Percentiles rank a stretch among this genome's conserved stretches.
Conservation (phyloP, 2,113 vertebrate species). For the Nematolebias whitei region DNA sequence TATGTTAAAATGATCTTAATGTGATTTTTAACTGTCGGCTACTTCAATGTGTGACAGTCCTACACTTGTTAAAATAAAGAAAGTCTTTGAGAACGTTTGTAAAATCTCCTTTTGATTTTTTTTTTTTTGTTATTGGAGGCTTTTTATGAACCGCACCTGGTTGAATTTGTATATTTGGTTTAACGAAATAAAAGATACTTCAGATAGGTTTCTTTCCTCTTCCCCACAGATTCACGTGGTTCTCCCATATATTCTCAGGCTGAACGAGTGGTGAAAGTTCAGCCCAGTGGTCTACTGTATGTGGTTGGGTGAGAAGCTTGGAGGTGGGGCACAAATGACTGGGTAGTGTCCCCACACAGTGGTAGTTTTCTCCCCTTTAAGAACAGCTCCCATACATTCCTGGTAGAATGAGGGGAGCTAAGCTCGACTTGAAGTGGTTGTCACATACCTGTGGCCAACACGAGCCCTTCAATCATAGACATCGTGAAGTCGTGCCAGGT, state of each 20-base stretch:
- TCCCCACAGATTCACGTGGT: conserved; percentile 52
- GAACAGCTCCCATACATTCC: conserved; percentile 69
- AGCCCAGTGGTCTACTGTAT: conserved; percentile 25
- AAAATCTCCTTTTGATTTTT: no score
- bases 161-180: conserved; percentile 6
- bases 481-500: conserved; percentile 36
- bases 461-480: conserved; percentile 68
- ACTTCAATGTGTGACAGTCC: no score
- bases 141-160: no score
- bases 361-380: conserved; percentile 61
- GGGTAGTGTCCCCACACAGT: conserved; percentile 54
- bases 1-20: no score
- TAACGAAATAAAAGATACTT: conserved; percentile 32
- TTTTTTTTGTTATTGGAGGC: no score
- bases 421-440: conserved; percentile 52
- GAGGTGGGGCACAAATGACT: conserved; percentile 45
- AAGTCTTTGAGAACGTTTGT: no score
- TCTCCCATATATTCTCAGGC: conserved; percentile 41
- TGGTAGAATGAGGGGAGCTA: conserved; percentile 36
- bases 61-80: no score
- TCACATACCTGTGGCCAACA: conserved; percentile 61
- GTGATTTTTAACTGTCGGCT: no score
- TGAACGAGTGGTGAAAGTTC: conserved; percentile 42
- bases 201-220: conserved; percentile 16
- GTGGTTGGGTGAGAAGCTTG: conserved; percentile 34